Conservation (phyloP, 2,797 vertebrate genomes). For the Aplochiton taeniatus region DNA sequence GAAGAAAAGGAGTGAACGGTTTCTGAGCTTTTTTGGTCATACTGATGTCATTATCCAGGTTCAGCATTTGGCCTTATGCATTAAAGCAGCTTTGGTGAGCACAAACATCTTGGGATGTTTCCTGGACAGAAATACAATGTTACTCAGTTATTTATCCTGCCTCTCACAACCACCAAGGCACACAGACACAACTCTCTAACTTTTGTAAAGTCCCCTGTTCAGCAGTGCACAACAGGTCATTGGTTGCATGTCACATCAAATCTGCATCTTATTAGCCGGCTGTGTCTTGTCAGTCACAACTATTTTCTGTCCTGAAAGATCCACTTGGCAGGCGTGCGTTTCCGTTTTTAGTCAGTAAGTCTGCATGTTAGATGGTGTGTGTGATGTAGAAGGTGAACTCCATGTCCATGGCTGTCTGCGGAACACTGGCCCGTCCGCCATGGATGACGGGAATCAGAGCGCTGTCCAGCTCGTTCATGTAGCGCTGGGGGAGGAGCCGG, state of each 20-base stretch:
- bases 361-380: conserved; percentile 70
- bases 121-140: neutral
- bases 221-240: neutral
- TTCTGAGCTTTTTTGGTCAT: conserved; percentile 40
- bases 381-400: conserved; percentile 91
- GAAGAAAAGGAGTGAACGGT: conserved; percentile 21
- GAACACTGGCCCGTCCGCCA: conserved; percentile 78
- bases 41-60: conserved; percentile 28
- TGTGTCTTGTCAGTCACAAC: neutral
- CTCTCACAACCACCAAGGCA: neutral
- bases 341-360: neutral
- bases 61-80: conserved; percentile 62
- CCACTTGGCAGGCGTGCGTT: neutral
- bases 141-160: conserved; percentile 3
- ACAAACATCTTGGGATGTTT: conserved; percentile 12
- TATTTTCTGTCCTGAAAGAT: neutral
- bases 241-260: neutral
- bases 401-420: conserved; percentile 84
- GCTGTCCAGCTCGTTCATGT: conserved; percentile 90
- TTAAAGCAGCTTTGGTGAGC: conserved; percentile 66
- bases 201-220: neutral
- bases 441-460: conserved; percentile 94
- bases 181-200: neutral
- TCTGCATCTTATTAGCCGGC: neutral
- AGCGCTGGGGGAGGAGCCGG: conserved; percentile 85